These are phyloP conservation scores for Octopus sinensis DNA, from an alignment of 1,140 invertebrate genomes.

Conservation along the genomic window DNA sequence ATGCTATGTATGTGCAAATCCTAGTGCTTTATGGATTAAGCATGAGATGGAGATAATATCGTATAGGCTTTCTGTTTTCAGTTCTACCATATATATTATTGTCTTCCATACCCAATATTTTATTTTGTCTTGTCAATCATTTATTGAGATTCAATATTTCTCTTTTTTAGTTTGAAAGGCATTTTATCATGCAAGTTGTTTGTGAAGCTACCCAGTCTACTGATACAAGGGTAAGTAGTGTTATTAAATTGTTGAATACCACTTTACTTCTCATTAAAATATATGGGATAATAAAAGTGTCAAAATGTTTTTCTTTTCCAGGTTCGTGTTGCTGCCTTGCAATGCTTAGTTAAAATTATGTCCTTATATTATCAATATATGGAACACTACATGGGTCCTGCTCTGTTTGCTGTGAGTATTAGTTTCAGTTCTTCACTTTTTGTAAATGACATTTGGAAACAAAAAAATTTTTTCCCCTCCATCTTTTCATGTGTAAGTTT, in stretches of 20 bases:
- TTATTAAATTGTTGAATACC: too few species aligned
- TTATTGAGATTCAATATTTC: neutral
- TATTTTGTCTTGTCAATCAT: neutral
- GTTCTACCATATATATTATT: too few species aligned
- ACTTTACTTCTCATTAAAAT: too few species aligned
- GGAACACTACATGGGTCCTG: slow-evolving; percentile 97
- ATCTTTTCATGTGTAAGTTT: neutral
- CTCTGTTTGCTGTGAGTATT: slow-evolving; percentile 83
- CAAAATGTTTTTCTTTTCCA: slow-evolving; percentile 21
- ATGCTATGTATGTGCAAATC: too few species aligned
- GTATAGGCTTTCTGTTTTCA: too few species aligned
- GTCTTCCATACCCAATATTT: too few species aligned
- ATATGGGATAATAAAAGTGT: neutral
- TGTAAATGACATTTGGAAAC: neutral
- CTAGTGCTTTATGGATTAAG: too few species aligned
- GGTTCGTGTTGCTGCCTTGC: slow-evolving; percentile 84
- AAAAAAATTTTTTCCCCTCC: neutral
- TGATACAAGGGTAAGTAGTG: slow-evolving; percentile 68
- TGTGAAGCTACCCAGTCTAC: slow-evolving; percentile 74
- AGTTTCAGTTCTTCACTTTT: neutral
- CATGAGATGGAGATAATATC: too few species aligned
- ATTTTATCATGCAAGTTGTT: slow-evolving; percentile 99
- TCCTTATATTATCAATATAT: slow-evolving; percentile 98
- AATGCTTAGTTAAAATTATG: slow-evolving; percentile 98
- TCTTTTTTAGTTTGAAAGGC: slow-evolving; percentile 75